A percentile compares a stretch with the other conserved stretches of the same genome.
Conservation (phyloP, 2,113 vertebrate species). For the Sander vitreus region DNA sequence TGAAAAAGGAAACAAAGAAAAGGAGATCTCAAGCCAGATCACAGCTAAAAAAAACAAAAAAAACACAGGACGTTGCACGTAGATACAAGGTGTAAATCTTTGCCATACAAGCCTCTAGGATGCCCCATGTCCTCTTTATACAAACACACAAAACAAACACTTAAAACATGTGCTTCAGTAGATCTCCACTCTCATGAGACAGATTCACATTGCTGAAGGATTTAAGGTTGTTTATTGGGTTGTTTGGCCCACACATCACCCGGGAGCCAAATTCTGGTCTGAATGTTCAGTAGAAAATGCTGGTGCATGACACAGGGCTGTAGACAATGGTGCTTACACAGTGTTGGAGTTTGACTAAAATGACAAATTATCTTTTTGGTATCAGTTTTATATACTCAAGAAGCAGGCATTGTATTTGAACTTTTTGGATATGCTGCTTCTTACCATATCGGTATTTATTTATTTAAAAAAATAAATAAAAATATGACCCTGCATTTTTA, state of each 20-base stretch:
- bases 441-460: constrained; percentile 9
- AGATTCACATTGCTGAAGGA: constrained; percentile 8
- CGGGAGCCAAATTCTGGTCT: constrained; percentile 14
- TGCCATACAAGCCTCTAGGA: constrained; percentile 4
- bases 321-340: constrained; percentile 24
- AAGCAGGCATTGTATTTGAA: not conserved
- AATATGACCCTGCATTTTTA: not conserved
- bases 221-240: not conserved
- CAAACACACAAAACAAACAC: constrained; percentile 12
- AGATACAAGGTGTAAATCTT: not conserved
- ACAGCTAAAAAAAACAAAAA: not conserved
- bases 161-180: not conserved
- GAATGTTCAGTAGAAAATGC: constrained; percentile 16
- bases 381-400: not conserved
- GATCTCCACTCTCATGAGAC: not conserved
- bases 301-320: constrained; percentile 21
- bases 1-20: constrained; percentile 10
- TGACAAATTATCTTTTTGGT: not conserved
- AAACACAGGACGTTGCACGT: constrained; percentile 2
- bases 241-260: constrained; percentile 14
- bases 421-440: not conserved
- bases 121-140: not conserved
- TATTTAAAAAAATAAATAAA: not conserved
- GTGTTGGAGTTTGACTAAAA: not conserved
- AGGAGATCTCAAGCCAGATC: not conserved